Evolutionary conservation across 2,113 vertebrate genomes (phyloP), one percentile per base, ranked within the genome.

Genomic region (Cavia porcellus): DNA sequence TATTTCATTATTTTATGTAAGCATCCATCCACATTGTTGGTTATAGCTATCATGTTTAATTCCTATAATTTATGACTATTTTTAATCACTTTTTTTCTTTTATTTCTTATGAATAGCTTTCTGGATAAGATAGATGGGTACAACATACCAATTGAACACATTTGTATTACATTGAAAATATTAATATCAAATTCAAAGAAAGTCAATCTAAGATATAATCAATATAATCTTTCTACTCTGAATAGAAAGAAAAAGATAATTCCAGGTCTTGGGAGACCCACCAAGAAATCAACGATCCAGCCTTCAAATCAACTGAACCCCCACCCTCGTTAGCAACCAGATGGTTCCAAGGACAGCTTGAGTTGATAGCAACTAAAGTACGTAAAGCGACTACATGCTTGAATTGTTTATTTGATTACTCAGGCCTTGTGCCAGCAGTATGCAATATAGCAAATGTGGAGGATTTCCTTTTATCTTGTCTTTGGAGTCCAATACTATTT

Each of bases 161-260:
- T 83, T 52, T 82, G 25, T 64, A 57, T 20, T 52, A 1, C 38
- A 90, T 1, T 64, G 17, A 87, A 64, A 80, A 91, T 83, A 75
- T 19, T 87, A 86, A 72, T 86, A 77, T 66, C 87, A 72, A 96
- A 90, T 42, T 83, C 30, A 90, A 52, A 42, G 74, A 57, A 92
- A 89, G 42, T 25, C 20, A 82, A 10, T 7, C 32, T 47, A 92
- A 66, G 47, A 75, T 28, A 68, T 11, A 66, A 22, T 19, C 92
- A 82, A 30, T 38, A 42, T 80, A 74, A 72, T 30, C 32, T 8
- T 90, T 79, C 38, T 17, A 87, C 6, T 87, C 47, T 50, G 42
- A 95, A n/a, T 42, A 15, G 14, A 57, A 75, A 91, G 17, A 72
- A 80, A 0, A 93, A 90, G n/a, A 90, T 3, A 93, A 68, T 50